Conservation (phyloP, 64 coral and sea anemone species). For the Pocillopora damicornis region DNA sequence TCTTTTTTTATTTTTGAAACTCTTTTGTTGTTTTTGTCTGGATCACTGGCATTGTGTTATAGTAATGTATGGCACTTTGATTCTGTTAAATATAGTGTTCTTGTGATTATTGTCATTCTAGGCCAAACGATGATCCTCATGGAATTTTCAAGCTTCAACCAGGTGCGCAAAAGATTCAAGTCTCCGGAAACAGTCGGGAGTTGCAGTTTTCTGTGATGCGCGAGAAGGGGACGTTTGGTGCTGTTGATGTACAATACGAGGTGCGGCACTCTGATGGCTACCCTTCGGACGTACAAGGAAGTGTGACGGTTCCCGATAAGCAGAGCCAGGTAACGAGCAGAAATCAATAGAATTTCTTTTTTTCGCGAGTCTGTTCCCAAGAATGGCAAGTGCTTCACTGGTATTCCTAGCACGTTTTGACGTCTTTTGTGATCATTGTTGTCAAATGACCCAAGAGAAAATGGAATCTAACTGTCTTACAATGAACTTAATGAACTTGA, state of each 20-base stretch:
- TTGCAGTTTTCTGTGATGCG: slow-evolving; percentile 74
- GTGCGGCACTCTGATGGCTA: slow-evolving; percentile 71
- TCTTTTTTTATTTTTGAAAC: no score
- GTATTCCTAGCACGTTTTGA: no score
- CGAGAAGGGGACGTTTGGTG: slow-evolving; percentile 77
- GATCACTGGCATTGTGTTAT: no score
- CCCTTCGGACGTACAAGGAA: slow-evolving; percentile 45
- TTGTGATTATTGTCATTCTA: neutral
- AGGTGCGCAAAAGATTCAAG: slow-evolving; percentile 38
- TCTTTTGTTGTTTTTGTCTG: no score
- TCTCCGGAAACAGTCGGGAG: slow-evolving; percentile 52
- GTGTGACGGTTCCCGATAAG: slow-evolving; percentile 43
- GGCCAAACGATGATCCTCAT: slow-evolving; percentile 92
- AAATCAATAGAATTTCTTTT: no score
- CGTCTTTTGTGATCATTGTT: no score
- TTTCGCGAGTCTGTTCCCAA: no score
- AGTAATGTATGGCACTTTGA: neutral
- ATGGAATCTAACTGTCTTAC: no score
- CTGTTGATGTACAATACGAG: slow-evolving; percentile 67
- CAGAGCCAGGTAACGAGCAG: slow-evolving; percentile 44
- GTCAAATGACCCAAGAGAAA: no score
- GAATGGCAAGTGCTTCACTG: no score
- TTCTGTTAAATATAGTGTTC: neutral
- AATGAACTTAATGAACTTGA: no score
- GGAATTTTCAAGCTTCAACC: slow-evolving; percentile 71